Conservation (phyloP, 2,113 vertebrate species). For the Phaethornis superciliosus region DNA sequence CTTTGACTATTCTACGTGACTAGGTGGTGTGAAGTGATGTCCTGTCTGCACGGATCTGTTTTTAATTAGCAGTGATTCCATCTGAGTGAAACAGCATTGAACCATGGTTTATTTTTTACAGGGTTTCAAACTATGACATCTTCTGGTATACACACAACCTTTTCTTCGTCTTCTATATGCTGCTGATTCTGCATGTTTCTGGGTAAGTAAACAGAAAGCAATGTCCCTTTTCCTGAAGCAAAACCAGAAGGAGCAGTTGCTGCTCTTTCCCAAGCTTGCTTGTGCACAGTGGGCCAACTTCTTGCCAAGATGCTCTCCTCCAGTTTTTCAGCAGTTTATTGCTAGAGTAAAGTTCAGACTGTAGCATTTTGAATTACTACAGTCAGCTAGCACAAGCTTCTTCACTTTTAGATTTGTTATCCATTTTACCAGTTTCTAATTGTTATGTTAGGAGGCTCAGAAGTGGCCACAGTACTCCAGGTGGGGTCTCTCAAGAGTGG, state of each 20-base stretch:
- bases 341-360: background rate
- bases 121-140: conserved; percentile 92
- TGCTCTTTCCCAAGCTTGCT: background rate
- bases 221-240: background rate
- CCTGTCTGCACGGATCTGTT: background rate
- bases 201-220: conserved; percentile 82
- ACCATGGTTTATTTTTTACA: conserved; percentile 73
- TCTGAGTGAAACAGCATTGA: conserved; percentile 30
- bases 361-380: background rate
- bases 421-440: background rate
- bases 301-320: background rate
- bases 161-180: conserved; percentile 94
- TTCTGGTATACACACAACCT: conserved; percentile 99
- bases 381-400: background rate
- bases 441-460: too few species aligned
- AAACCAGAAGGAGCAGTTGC: background rate
- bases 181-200: conserved; percentile 91
- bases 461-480: too few species aligned
- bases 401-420: background rate
- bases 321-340: background rate
- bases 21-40: background rate
- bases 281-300: background rate
- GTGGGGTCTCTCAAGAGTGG: too few species aligned
- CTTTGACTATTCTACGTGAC: background rate
- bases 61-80: background rate